Percentiles rank a stretch among this genome's conserved stretches.
These are phyloP conservation scores for Operophtera brumata DNA, from an alignment of 2,888 invertebrate genomes.

Conservation along the genomic window DNA sequence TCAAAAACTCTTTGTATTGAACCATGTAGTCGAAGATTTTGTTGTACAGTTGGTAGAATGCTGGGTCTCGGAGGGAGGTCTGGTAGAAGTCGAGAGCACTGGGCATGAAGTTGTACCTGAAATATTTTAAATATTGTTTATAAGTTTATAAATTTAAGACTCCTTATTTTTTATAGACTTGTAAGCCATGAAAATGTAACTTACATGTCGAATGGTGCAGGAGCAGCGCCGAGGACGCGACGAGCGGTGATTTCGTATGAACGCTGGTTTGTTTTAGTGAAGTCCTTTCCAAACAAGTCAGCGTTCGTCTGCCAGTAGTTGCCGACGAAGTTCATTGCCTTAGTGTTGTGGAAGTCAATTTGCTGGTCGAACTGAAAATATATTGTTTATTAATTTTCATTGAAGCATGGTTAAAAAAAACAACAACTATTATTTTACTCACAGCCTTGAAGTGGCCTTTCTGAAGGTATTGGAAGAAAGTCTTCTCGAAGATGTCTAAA, in stretches of 20 bases:
- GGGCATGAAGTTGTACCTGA: conserved; percentile 71
- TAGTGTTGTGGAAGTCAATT: conserved; percentile 52
- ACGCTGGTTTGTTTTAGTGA: conserved; percentile 60
- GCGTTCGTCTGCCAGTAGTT: conserved; percentile 81
- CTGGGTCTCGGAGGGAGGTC: conserved; percentile 85
- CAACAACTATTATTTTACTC: conserved; percentile 32
- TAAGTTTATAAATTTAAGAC: background rate
- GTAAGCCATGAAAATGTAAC: conserved; percentile 27
- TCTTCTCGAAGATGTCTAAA: conserved; percentile 82
- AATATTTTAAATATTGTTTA: conserved; percentile 27
- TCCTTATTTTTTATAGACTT: background rate
- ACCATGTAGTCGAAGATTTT: conserved; percentile 80
- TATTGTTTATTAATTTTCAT: background rate
- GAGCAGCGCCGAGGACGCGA: conserved; percentile 60
- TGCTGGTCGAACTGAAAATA: conserved; percentile 57
- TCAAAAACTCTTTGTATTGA: conserved; percentile 81
- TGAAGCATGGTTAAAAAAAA: background rate
- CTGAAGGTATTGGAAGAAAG: conserved; percentile 72
- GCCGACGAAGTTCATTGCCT: conserved; percentile 78
- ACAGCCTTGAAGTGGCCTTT: conserved; percentile 82
- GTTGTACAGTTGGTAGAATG: conserved; percentile 85
- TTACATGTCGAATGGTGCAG: conserved; percentile 50
- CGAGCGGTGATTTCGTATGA: conserved; percentile 81
- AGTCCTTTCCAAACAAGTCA: conserved; percentile 63
- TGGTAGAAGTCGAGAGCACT: conserved; percentile 82